These are phyloP conservation scores for Mesopsocus fuscifrons DNA, from an alignment of 2,888 invertebrate species.

Conservation along the genomic window DNA sequence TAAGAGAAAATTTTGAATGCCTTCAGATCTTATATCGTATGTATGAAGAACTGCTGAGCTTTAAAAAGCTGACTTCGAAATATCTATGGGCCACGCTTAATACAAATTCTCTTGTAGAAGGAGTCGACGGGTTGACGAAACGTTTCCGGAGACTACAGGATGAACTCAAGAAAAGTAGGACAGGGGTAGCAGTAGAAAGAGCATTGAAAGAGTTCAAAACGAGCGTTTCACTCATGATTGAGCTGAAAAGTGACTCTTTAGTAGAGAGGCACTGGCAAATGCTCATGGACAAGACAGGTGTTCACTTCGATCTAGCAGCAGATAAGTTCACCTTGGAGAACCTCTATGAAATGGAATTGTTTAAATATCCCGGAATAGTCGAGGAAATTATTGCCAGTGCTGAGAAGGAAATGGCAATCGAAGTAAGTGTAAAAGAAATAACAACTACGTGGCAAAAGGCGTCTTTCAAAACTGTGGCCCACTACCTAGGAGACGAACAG, in stretches of 20 bases:
- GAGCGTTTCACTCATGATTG: constrained; percentile 74
- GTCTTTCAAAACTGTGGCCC: constrained; percentile 41
- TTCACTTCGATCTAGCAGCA: constrained; percentile 70
- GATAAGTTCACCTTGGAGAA: constrained; percentile 80
- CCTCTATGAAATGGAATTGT: constrained; percentile 83
- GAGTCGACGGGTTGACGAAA: constrained; percentile 67
- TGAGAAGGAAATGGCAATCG: constrained; percentile 78
- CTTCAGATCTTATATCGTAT: constrained; percentile 58
- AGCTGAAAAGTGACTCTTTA: constrained; percentile 78
- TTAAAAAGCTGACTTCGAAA: constrained; percentile 64
- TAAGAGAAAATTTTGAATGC: constrained; percentile 39
- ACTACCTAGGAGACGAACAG: constrained; percentile 51
- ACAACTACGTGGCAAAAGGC: constrained; percentile 52
- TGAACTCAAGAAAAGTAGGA: constrained; percentile 30
- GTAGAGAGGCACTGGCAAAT: constrained; percentile 79
- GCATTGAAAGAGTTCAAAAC: constrained; percentile 78
- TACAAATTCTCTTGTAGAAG: constrained; percentile 62
- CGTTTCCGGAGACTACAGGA: constrained; percentile 59
- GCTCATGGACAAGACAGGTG: constrained; percentile 66
- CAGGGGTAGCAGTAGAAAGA: constrained; percentile 51
- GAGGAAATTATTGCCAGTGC: constrained; percentile 75
- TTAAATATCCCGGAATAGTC: constrained; percentile 67
- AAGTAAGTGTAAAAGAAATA: constrained; percentile 68
- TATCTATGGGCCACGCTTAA: constrained; percentile 77
- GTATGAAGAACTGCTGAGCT: constrained; percentile 56